Base-by-base conservation (phyloP, 2,113 vertebrate species). In the Tachysurus vachellii region DNA sequence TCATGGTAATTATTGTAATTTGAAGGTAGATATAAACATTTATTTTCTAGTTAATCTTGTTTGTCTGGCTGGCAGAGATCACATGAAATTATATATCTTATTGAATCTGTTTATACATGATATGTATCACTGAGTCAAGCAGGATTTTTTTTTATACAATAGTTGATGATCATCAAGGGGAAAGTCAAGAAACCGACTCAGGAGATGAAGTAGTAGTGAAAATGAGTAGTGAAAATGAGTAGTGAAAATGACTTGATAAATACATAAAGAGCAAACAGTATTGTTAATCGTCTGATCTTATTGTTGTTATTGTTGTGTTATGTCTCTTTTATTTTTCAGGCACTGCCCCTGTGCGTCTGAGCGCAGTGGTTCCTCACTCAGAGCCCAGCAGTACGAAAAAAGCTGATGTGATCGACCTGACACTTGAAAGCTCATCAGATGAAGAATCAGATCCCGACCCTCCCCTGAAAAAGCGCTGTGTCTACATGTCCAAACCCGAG, bases 321-420 rank as follows among this genome's bases (percentile, higher is more conserved):
- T 50, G 5, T 7, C 71, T 59, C 1, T 42, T 59, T 89, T 50
- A 4, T 88, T 62, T 70, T 23, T n/a, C 47, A 96, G 96, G 95
- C 90, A 91, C 96, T 62, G 91, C 93, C 83, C 93, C 96, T 70
- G 91, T 96, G 86, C 96, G 97, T 54, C 95, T 94, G 0, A 95
- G 95, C 59, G 92, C 96, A 0, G 93, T 95, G 61, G 86, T 91
- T 85, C 91, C 94, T 2, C 89, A 93, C 86, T 90, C 26, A 61
- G 97, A 99, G 17, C 86, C 92, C 61, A 90, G 90, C 87, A 93
- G 90, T 90, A 95, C 95, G 90, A 99, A 97, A 93, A 99, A 97
- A 91, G 96, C 96, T 8, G 98, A 99, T 0, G 92, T 99, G 86
- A 99, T 99, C 36, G 98, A 99, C 88, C 93, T 99, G 88, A 99